A percentile compares a stretch with the other conserved stretches of the same genome.
Evolutionary conservation across 2,888 invertebrate species (phyloP).

Genomic region (Dynastes grantii): DNA sequence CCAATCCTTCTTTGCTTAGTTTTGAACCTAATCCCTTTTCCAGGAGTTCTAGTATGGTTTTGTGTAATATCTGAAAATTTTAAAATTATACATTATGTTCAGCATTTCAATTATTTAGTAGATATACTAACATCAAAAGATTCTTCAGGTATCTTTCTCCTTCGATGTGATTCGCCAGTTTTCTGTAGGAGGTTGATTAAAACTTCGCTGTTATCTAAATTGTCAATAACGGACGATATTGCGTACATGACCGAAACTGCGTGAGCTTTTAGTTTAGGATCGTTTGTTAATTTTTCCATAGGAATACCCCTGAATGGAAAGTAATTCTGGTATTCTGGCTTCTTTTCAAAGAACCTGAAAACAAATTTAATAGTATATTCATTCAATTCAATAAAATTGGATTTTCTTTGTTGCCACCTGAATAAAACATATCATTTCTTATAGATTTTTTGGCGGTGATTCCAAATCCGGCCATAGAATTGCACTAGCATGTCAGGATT

Average conservation of each 20-base stretch:
- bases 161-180: constrained; percentile 64
- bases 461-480: no score
- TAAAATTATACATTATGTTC: not conserved
- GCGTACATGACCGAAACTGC: constrained; percentile 71
- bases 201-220: constrained; percentile 71
- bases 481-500: no score
- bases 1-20: constrained; percentile 67
- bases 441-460: no score
- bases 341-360: constrained; percentile 71
- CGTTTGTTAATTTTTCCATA: constrained; percentile 68
- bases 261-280: constrained; percentile 73
- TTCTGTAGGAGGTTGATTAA: constrained; percentile 71
- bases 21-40: constrained; percentile 68
- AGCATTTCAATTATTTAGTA: not conserved
- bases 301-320: constrained; percentile 72
- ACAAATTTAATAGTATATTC: constrained; percentile 2
- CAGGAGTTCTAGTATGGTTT: constrained; percentile 68
- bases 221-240: constrained; percentile 71
- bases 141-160: constrained; percentile 54
- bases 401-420: no score
- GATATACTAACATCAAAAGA: constrained; percentile 54
- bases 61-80: constrained; percentile 67
- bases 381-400: not conserved
- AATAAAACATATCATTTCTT: no score
- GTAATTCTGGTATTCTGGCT: constrained; percentile 71